These are phyloP conservation scores for Muscicapa striata DNA, from an alignment of 2,797 vertebrate species.

Conservation along the genomic window DNA sequence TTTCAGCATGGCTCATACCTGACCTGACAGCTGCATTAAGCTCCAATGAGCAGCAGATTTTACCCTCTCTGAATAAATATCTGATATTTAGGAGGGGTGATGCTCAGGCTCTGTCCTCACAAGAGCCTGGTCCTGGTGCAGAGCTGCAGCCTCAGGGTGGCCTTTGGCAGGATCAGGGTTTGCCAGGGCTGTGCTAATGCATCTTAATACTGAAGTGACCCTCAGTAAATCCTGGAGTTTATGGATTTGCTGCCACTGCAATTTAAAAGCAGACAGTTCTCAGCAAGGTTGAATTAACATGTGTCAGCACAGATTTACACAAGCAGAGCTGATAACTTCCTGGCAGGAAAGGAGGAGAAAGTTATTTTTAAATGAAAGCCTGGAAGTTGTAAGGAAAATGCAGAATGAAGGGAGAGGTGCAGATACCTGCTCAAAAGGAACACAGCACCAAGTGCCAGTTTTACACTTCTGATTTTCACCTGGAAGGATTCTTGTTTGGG, in stretches of 20 bases:
- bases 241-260: conserved; percentile 59
- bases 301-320: conserved; percentile 57
- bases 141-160: neutral
- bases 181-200: neutral
- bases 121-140: neutral
- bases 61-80: neutral
- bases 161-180: neutral
- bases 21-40: neutral
- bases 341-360: neutral
- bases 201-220: conserved; percentile 3
- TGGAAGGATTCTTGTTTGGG: neutral
- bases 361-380: conserved; percentile 18
- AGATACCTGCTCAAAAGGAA: neutral
- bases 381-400: neutral
- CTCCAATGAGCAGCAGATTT: neutral
- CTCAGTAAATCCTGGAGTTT: conserved; percentile 19
- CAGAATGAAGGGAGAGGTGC: neutral
- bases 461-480: neutral
- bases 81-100: neutral
- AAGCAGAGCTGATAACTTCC: conserved; percentile 37
- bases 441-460: neutral
- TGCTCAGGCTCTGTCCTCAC: neutral
- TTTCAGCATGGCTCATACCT: neutral
- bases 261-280: conserved; percentile 23
- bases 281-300: conserved; percentile 60